Conservation (phyloP, 2,113 vertebrate genomes). For the Brachypteracias leptosomus region DNA sequence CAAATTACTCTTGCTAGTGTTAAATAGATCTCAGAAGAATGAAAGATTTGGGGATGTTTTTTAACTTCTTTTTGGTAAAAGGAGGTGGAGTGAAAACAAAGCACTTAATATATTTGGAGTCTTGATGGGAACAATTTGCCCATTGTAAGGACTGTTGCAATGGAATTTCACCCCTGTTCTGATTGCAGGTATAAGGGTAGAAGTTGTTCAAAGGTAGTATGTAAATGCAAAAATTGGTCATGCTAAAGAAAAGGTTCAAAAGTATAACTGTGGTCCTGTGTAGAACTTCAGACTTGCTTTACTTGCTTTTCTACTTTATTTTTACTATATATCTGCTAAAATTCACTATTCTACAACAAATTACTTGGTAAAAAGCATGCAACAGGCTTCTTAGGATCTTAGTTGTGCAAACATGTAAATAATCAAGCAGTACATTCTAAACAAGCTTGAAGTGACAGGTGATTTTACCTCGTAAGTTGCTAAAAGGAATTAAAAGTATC, state of each 20-base stretch:
- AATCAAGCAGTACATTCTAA: neutral
- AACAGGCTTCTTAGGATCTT: neutral
- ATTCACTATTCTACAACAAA: neutral
- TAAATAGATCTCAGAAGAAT: neutral
- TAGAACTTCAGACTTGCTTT: neutral
- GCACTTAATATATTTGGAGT: neutral
- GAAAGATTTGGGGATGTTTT: neutral
- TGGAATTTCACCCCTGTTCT: neutral
- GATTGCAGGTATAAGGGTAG: neutral
- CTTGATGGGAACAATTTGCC: neutral
- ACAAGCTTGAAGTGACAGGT: neutral
- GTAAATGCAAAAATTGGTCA: neutral
- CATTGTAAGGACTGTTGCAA: neutral
- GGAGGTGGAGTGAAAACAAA: neutral
- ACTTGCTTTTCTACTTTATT: too few species aligned
- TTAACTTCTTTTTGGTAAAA: neutral
- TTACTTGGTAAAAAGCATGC: neutral
- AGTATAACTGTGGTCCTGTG: neutral
- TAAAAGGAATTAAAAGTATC: neutral
- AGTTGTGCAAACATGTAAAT: neutral
- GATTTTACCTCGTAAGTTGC: neutral
- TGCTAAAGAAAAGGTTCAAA: neutral
- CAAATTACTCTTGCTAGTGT: neutral
- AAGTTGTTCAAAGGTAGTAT: neutral
- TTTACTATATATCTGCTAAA: too few species aligned